Conservation (phyloP, 2,888 invertebrate genomes). For the Pammene fasciana region DNA sequence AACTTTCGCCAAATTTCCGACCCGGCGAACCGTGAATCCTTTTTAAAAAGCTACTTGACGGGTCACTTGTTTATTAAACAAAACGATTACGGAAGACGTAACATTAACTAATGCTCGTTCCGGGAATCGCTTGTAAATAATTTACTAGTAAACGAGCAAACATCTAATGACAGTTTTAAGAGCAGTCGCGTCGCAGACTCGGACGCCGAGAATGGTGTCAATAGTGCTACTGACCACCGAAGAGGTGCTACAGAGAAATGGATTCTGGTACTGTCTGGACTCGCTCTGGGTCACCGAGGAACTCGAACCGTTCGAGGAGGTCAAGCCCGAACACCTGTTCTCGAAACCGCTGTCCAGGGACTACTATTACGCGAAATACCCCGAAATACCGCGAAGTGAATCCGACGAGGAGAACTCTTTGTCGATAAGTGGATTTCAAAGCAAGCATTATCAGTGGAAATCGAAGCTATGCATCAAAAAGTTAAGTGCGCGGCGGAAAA, state of each 20-base stretch:
- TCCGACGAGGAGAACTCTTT: constrained; percentile 75
- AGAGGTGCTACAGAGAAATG: constrained; percentile 72
- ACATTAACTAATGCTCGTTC: constrained; percentile 37
- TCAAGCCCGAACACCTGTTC: constrained; percentile 66
- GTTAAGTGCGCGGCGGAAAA: constrained; percentile 46
- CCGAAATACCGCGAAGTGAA: constrained; percentile 76
- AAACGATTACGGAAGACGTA: constrained; percentile 19
- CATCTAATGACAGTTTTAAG: constrained; percentile 23
- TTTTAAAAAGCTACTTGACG: constrained; percentile 4
- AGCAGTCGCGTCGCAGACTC: constrained; percentile 44
- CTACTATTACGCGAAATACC: constrained; percentile 69
- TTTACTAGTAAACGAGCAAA: constrained; percentile 15
- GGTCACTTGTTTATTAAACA: constrained; percentile 24
- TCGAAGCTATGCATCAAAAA: constrained; percentile 65
- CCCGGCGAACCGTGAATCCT: constrained; percentile 46
- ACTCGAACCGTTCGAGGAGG: constrained; percentile 75
- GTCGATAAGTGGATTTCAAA: constrained; percentile 66
- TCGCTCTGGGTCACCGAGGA: constrained; percentile 71
- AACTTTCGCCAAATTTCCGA: constrained; percentile 52
- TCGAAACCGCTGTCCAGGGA: constrained; percentile 71
- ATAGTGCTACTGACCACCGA: constrained; percentile 72
- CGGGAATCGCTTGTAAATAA: constrained; percentile 1
- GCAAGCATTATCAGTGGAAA: constrained; percentile 71
- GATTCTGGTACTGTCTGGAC: constrained; percentile 73
- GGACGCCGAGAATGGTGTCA: constrained; percentile 64